Evolutionary conservation across 2,888 invertebrate genomes (phyloP), one percentile per base, ranked within the genome.

Genomic region (Exephanes ischioxanthus): DNA sequence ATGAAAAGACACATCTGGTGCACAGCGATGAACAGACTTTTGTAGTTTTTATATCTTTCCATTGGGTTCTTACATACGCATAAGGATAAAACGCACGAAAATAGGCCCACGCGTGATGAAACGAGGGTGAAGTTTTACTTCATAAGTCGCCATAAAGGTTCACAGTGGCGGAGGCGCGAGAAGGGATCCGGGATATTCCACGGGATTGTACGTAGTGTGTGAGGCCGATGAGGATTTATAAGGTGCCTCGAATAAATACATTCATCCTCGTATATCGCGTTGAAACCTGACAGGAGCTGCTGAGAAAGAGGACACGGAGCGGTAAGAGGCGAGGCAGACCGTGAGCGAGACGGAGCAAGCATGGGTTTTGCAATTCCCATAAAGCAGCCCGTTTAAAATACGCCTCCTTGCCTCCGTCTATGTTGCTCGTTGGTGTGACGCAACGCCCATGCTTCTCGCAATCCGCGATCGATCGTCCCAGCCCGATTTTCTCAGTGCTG

Each of bases 161-260:
- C 77, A 37, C 45, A 55, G 73, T 41, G 67, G 7, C 22, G 58
- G 26, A 53, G 77, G 67, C 37, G 55, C 55, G 51, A 55, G 63
- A 78, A 83, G 61, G 58, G 68, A 37, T 85, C 81, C 71, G 76
- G 7, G 41, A 75, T 79, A 75, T 73, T 73, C 19, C 22, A 16
- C 37, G 48, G 72, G 68, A 76, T 86, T 75, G 75, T 85, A 80
- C 30, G 30, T 22, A 75, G 80, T 71, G 68, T 71, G 72, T 76
- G 72, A 75, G 61, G 61, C 71, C 84, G 86, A 88, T 89, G 86
- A 85, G 85, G 85, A 89, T 88, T 88, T 88, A 87, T 89, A 89
- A 86, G 85, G 85, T 84, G 85, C 71, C 85, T 87, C 71, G 84
- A 80, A 86, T 85, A 78, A 83, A 87, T 76, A 83, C 73, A 79